Conservation (phyloP, 2,888 invertebrate species). For the Panopea generosa region DNA sequence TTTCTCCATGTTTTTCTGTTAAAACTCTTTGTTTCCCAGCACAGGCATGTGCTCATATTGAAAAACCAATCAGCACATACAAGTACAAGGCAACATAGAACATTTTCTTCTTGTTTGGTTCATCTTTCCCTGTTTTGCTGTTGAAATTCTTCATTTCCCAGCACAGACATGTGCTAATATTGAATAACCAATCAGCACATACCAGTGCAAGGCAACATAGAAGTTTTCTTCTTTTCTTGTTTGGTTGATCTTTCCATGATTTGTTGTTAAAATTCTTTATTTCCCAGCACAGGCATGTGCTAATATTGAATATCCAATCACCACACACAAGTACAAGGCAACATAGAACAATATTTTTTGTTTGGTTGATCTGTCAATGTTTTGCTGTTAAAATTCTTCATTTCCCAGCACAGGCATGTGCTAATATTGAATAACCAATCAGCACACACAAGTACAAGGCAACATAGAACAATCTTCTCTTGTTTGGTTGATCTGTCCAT, state of each 20-base stretch:
- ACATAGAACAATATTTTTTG: constrained; percentile 1
- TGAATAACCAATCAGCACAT: constrained; percentile 15
- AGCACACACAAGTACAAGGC: background rate
- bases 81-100: no score
- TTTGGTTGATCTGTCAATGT: background rate
- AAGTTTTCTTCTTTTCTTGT: background rate
- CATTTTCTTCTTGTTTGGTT: no score
- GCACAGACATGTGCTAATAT: no score
- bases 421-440: constrained; percentile 17
- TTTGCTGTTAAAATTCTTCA: background rate
- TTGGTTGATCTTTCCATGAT: background rate
- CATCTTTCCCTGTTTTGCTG: no score
- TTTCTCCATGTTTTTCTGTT: no score
- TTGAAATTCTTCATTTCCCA: no score
- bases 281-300: constrained; percentile 26
- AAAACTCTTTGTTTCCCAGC: no score
- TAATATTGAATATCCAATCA: constrained; percentile 1
- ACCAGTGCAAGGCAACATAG: constrained; percentile 25
- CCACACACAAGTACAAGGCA: constrained; percentile 16
- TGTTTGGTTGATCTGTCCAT: background rate
- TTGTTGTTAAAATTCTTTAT: background rate
- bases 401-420: constrained; percentile 32
- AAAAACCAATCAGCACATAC: no score
- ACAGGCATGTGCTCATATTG: no score
- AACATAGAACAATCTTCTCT: no score